Base-by-base conservation (phyloP, 2,113 vertebrate genomes). In the Nothobranchius kuhntae region DNA sequence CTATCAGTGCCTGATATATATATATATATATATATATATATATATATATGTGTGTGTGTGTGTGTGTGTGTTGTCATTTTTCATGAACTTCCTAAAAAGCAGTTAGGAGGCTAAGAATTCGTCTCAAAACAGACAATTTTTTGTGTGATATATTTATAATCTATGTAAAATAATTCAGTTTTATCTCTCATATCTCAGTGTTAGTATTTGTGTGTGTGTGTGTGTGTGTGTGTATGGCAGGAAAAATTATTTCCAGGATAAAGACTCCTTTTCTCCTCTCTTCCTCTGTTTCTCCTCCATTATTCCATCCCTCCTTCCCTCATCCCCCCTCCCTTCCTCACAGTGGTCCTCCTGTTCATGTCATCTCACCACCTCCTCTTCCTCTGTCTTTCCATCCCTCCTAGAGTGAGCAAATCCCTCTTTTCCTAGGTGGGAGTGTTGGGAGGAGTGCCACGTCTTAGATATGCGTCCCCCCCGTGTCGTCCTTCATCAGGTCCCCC, bases 361-460 rank as follows among this genome's bases (percentile, higher is more conserved):
- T 86, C 83, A 65, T 90, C 78, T 83, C 83, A 75, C 80, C 68
- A 64, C 73, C 77, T 65, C 80, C 45, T 69, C 79, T 81, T 77
- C 81, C 53, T 84, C 81, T 78, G 52, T 83, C 81, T 73, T 64
- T 80, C 70, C 79, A 68, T 83, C 83, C 87, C 89, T 87, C 90
- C 87, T 10, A 87, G 78, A 82, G 91, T 84, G 90, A 81, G 80
- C 85, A 92, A 92, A 91, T 91, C 91, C 91, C 74, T 81, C 91
- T 90, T 91, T 92, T 91, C 86, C 88, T 73, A 86, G 86, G 86
- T 89, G 89, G 88, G 83, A 89, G 89, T 79, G 75, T 73, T 83
- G 87, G 86, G 88, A 90, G 84, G 87, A 90, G 89, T 86, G 82
- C 70, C 77, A 66, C 65, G 79, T 83, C 91, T 93, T 87, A 91